Conservation (phyloP, 1,140 invertebrate genomes). For the Dreissena polymorpha region DNA sequence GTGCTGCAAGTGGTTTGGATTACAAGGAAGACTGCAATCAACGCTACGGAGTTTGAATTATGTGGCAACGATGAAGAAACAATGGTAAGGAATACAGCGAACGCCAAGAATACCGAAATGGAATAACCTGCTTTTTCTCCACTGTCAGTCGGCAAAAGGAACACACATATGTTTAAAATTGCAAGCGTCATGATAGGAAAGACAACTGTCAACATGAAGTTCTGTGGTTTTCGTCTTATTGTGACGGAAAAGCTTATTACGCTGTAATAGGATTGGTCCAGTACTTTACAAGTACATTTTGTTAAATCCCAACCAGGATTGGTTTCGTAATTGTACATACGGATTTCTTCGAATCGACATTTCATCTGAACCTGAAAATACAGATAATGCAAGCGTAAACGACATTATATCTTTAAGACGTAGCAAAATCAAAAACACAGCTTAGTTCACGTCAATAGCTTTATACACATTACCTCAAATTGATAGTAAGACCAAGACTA, state of each 20-base stretch:
- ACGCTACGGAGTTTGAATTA: not conserved
- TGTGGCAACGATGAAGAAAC: slow-evolving; percentile 82
- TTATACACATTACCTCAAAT: too few relatives aligned
- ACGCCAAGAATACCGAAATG: slow-evolving; percentile 82
- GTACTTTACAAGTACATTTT: not conserved
- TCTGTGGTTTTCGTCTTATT: slow-evolving; percentile 66
- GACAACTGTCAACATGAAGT: slow-evolving; percentile 82
- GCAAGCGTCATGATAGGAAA: slow-evolving; percentile 83
- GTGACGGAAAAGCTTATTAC: slow-evolving; percentile 56
- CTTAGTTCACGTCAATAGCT: too few relatives aligned
- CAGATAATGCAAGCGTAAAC: not conserved
- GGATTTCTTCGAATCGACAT: not conserved
- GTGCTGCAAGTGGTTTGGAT: not conserved
- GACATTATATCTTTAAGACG: not conserved
- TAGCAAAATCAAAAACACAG: not conserved
- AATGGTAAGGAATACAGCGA: slow-evolving; percentile 83
- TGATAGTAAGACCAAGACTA: too few relatives aligned
- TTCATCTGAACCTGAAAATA: not conserved
- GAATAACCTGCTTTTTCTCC: slow-evolving; percentile 83
- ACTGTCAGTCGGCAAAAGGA: slow-evolving; percentile 82
- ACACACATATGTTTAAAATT: slow-evolving; percentile 82
- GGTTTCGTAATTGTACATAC: not conserved
- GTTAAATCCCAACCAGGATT: not conserved
- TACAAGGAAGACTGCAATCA: not conserved
- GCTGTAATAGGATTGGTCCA: not conserved